phyloP scores from a whole-genome alignment of 2,797 vertebrate species.

The Tolypeutes matacus region DNA sequence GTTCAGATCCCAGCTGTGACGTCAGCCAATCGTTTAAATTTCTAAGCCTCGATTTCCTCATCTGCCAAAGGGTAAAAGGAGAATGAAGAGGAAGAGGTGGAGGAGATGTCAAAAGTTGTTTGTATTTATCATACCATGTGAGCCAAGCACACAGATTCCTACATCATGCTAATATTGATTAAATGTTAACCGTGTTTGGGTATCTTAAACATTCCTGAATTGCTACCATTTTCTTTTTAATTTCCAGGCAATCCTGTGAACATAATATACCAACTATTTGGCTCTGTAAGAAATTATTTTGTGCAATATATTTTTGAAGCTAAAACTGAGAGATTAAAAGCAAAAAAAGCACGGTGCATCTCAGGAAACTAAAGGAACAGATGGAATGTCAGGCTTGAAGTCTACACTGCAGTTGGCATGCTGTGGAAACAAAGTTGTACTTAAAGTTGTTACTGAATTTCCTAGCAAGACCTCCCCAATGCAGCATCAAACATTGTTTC shows the following conservation, averaged over 20 bases:
- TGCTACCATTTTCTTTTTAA: not conserved
- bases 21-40: not conserved
- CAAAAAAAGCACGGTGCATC: not conserved
- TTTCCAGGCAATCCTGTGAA: conserved; percentile 3
- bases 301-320: not conserved
- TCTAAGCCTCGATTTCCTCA: not conserved
- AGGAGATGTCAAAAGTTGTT: not conserved
- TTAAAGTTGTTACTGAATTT: not conserved
- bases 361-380: not conserved
- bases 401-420: not conserved
- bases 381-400: accelerated
- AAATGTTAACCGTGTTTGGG: not conserved
- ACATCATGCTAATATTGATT: not conserved
- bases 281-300: not conserved
- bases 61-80: not conserved
- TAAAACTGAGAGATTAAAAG: not conserved
- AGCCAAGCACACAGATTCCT: not conserved
- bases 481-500: accelerated
- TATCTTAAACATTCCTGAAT: not conserved
- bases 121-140: not conserved
- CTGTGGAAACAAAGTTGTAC: too few species aligned
- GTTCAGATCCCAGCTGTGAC: not conserved
- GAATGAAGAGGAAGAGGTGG: not conserved
- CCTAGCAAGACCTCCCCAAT: not conserved
- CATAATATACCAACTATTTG: not conserved